Conservation (phyloP, 2,113 vertebrate genomes). For the Tachysurus fulvidraco region DNA sequence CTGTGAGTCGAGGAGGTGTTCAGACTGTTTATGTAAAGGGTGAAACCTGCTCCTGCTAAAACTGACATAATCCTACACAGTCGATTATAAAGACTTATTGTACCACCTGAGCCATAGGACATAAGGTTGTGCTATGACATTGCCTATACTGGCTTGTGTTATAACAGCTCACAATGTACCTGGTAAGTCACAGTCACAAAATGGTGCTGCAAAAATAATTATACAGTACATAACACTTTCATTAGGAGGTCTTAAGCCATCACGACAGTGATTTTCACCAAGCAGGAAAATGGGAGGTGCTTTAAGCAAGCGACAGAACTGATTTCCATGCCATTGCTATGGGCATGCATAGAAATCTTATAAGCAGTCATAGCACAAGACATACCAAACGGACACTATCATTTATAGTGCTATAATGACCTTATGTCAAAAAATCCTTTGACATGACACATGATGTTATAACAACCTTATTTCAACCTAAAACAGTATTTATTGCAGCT, state of each 20-base stretch:
- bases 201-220: no score
- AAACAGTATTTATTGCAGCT: not conserved
- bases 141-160: not conserved
- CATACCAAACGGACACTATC: no score
- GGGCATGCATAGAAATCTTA: not conserved
- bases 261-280: no score
- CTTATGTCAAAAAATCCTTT: not conserved
- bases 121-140: not conserved
- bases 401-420: not conserved
- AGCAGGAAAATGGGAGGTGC: no score
- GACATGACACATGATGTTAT: not conserved
- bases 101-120: not conserved
- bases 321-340: not conserved
- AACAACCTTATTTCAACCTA: not conserved
- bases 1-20: conserved; percentile 59
- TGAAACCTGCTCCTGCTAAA: not conserved
- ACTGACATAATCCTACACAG: not conserved
- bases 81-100: not conserved
- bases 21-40: conserved; percentile 51
- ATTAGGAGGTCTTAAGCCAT: no score
- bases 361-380: not conserved
- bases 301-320: not conserved
- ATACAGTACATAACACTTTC: no score
- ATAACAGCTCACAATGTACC: not conserved
- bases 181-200: no score